These are phyloP conservation scores for Sminthopsis crassicaudata DNA, from an alignment of 2,113 vertebrate species.

Conservation along the genomic window DNA sequence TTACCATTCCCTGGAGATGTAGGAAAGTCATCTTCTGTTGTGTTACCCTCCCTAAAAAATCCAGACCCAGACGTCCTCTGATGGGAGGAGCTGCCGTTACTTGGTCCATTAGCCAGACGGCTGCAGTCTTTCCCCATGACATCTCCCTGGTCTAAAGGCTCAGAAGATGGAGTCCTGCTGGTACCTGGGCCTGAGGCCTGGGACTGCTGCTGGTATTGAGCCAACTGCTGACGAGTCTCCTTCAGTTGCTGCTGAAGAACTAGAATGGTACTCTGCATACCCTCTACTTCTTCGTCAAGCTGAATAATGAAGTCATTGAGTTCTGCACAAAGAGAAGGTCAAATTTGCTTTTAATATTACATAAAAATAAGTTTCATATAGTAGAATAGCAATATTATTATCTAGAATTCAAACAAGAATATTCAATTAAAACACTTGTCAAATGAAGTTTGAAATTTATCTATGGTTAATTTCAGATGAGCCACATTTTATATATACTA, in stretches of 20 bases:
- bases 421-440: background rate
- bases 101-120: slow-evolving; percentile 96
- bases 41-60: slow-evolving; percentile 95
- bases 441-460: background rate
- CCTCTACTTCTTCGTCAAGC: slow-evolving; percentile 99
- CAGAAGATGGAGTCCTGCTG: slow-evolving; percentile 92
- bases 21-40: slow-evolving; percentile 94
- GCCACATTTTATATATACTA: background rate
- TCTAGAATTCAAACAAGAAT: background rate
- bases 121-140: slow-evolving; percentile 92
- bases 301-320: slow-evolving; percentile 99
- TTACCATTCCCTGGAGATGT: slow-evolving; percentile 93
- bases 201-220: slow-evolving; percentile 90
- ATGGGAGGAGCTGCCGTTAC: slow-evolving; percentile 92
- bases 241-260: slow-evolving; percentile 98
- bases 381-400: background rate
- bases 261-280: slow-evolving; percentile 99
- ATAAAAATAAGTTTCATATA: background rate
- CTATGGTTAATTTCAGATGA: background rate
- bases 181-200: slow-evolving; percentile 85
- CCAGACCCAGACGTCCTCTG: slow-evolving; percentile 92
- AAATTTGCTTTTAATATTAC: slow-evolving; percentile 63
- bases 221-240: slow-evolving; percentile 93
- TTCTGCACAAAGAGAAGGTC: slow-evolving; percentile 87
- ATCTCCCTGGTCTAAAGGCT: slow-evolving; percentile 87